These are phyloP conservation scores for Acanthurus tractus DNA, from an alignment of 2,797 vertebrate genomes.

Conservation along the genomic window DNA sequence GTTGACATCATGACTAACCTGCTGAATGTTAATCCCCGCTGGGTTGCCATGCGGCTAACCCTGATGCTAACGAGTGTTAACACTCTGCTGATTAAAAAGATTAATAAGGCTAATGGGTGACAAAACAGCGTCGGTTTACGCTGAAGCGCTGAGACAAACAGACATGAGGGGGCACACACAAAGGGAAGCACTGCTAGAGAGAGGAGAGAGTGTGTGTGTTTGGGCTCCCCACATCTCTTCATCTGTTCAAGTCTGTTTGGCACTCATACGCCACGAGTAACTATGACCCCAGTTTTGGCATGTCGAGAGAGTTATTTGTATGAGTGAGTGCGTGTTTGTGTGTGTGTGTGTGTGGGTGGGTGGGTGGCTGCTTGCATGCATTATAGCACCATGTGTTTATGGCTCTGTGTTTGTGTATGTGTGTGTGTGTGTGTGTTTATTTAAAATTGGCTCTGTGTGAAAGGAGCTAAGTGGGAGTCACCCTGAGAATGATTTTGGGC, in stretches of 20 bases:
- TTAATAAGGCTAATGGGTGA: constrained; percentile 81
- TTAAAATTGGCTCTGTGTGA: constrained; percentile 57
- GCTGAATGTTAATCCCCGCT: constrained; percentile 72
- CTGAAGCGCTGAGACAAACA: constrained; percentile 62
- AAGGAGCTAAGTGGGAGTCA: constrained; percentile 68
- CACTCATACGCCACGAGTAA: constrained; percentile 68
- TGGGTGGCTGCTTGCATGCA: constrained; percentile 33
- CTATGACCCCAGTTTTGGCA: constrained; percentile 75
- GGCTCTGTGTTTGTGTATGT: background rate
- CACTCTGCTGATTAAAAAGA: constrained; percentile 78
- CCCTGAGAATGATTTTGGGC: constrained; percentile 61
- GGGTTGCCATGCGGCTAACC: constrained; percentile 54
- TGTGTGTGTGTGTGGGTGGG: constrained; percentile 20
- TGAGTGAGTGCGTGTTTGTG: constrained; percentile 36
- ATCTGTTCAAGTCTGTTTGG: constrained; percentile 74
- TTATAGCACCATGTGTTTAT: constrained; percentile 30
- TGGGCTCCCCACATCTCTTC: constrained; percentile 69
- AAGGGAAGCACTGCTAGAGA: constrained; percentile 34
- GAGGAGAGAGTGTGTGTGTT: constrained; percentile 33
- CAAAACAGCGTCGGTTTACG: constrained; percentile 67
- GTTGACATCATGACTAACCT: constrained; percentile 66
- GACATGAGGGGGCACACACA: constrained; percentile 48
- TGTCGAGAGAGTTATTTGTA: constrained; percentile 58
- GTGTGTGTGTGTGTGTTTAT: constrained; percentile 34
- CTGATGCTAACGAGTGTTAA: constrained; percentile 69